Evolutionary conservation across 1,140 invertebrate genomes (phyloP).

Genomic region (Thaumatotibia leucotreta): DNA sequence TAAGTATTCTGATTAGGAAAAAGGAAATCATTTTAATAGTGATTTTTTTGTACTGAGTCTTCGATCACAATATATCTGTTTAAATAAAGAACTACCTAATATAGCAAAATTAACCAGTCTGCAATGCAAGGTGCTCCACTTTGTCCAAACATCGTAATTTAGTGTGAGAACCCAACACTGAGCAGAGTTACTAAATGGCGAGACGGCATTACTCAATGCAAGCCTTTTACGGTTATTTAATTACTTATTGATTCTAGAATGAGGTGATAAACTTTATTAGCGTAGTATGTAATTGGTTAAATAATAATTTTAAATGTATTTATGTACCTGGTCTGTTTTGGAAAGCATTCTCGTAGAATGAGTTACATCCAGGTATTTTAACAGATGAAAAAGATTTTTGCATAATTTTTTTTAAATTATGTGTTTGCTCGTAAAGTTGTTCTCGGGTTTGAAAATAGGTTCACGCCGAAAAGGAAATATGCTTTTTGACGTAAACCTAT

Average conservation of each 20-base stretch:
- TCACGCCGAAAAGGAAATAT: no score
- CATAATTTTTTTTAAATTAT: no score
- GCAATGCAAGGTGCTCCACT: slow-evolving; percentile 46
- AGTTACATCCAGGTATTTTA: no score
- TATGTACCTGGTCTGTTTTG: neutral
- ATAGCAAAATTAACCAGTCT: slow-evolving; percentile 21
- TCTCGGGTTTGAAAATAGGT: no score
- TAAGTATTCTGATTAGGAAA: no score
- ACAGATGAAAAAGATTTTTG: no score
- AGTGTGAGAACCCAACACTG: slow-evolving; percentile 37
- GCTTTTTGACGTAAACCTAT: no score
- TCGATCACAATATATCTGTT: no score
- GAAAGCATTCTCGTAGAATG: neutral
- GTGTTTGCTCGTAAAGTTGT: no score
- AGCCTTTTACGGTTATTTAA: neutral
- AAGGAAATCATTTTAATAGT: no score
- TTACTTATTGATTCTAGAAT: neutral
- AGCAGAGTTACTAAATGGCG: neutral
- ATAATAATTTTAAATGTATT: neutral
- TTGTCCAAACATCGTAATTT: slow-evolving; percentile 47
- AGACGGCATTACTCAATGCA: neutral
- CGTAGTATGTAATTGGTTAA: neutral
- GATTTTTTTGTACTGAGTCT: no score
- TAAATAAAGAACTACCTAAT: slow-evolving; percentile 32
- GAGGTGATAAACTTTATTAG: neutral